Percentiles rank a stretch among this genome's conserved stretches.
phyloP scores from a whole-genome alignment of 2,797 vertebrate genomes.

The Neostethus bicornis region DNA sequence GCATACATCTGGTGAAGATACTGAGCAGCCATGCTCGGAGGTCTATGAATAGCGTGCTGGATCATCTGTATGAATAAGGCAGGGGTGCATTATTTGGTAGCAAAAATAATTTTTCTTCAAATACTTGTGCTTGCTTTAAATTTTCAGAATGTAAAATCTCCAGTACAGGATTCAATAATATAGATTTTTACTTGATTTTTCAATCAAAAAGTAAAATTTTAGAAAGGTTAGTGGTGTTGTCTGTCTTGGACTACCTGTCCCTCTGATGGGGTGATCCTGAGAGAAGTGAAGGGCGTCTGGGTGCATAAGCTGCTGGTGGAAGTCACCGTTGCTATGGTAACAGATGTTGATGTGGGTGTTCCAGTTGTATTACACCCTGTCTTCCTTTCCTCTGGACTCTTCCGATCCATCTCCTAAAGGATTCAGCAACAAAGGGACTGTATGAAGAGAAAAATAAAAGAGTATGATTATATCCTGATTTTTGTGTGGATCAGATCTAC shows the following conservation, averaged over 20 bases:
- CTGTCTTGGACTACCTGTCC: conserved; percentile 88
- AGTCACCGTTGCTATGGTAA: conserved; percentile 77
- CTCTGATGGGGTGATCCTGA: conserved; percentile 86
- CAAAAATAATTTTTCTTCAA: no score
- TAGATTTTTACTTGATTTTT: background rate
- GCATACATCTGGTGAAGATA: conserved; percentile 96
- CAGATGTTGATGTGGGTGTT: conserved; percentile 67
- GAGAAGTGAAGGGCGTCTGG: conserved; percentile 82
- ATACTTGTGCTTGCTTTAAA: no score
- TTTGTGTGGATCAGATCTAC: background rate
- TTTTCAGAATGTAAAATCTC: no score
- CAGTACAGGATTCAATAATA: no score
- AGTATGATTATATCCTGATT: background rate
- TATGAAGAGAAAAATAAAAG: conserved; percentile 15
- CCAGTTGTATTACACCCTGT: conserved; percentile 74
- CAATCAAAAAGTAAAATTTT: background rate
- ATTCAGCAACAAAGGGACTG: conserved; percentile 47
- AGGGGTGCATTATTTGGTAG: background rate
- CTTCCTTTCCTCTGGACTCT: conserved; percentile 77
- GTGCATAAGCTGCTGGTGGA: conserved; percentile 60
- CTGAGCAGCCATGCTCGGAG: conserved; percentile 90
- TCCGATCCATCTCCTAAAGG: conserved; percentile 61
- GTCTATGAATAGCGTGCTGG: conserved; percentile 90
- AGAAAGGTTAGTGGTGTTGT: background rate
- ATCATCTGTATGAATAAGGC: conserved; percentile 82